Evolutionary conservation across 1,140 invertebrate species (phyloP).

Genomic region (Radopholus similis): DNA sequence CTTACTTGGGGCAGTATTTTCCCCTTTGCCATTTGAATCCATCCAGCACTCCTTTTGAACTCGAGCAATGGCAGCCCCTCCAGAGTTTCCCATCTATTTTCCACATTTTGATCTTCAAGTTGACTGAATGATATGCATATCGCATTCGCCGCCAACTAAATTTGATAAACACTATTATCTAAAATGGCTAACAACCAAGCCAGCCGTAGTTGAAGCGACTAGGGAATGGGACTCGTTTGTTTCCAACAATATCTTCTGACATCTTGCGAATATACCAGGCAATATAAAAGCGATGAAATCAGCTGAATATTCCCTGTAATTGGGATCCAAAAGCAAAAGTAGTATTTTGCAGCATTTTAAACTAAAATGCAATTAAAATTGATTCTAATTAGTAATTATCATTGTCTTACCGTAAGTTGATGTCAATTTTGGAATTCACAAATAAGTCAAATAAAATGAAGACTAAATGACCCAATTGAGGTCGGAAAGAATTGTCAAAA

Average conservation of each 20-base stretch:
- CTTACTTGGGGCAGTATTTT: conserved; percentile 5
- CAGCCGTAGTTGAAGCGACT: no score
- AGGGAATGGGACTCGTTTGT: no score
- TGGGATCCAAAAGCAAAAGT: background rate
- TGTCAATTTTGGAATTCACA: background rate
- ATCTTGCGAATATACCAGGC: background rate
- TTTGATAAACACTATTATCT: background rate
- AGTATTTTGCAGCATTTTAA: background rate
- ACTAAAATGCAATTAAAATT: background rate
- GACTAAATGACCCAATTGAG: conserved; percentile 5
- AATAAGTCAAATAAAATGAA: background rate
- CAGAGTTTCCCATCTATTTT: background rate
- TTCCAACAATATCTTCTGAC: background rate
- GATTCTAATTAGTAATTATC: background rate
- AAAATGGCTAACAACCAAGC: no score
- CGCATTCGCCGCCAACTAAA: background rate
- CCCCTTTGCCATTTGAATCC: background rate
- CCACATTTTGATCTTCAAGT: background rate
- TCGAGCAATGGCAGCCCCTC: background rate
- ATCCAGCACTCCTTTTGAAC: background rate
- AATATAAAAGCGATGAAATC: conserved; percentile 14
- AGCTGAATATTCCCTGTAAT: background rate
- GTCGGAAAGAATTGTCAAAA: conserved; percentile 4
- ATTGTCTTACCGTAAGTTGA: conserved; percentile 1
- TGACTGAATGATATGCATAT: background rate